Evolutionary conservation across 2,888 invertebrate genomes (phyloP).

Genomic region (Labia minor): DNA sequence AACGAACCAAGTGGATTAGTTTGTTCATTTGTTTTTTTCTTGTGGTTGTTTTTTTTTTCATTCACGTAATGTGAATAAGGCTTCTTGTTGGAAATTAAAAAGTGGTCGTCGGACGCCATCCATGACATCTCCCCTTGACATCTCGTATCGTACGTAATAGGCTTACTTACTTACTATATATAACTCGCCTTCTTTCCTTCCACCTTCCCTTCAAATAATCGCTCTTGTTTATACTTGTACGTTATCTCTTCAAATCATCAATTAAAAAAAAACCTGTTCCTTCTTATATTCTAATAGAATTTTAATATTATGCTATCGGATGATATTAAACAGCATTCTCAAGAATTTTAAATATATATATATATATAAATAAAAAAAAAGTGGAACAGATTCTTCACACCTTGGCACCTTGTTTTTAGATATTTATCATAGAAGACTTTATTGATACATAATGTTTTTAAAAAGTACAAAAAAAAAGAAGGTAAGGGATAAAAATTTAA

Average conservation of each 20-base stretch:
- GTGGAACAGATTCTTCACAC: conserved; percentile 2
- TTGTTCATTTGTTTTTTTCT: no score
- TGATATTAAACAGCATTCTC: background rate
- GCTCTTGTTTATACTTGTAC: background rate
- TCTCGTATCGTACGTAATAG: background rate
- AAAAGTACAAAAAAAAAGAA: background rate
- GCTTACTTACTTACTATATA: background rate
- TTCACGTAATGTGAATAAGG: background rate
- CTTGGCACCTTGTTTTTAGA: background rate
- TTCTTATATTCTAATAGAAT: conserved; percentile 1
- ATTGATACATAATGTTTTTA: background rate
- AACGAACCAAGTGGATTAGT: no score
- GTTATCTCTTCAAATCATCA: conserved; percentile 13
- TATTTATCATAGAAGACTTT: background rate
- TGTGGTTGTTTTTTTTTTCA: no score
- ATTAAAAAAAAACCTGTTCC: conserved; percentile 7
- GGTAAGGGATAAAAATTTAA: no score
- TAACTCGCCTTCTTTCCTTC: background rate
- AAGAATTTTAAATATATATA: background rate
- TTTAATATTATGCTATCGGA: conserved; percentile 1
- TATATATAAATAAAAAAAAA: background rate
- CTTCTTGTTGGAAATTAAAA: background rate
- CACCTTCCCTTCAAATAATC: background rate
- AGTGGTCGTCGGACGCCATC: background rate
- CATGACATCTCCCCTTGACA: background rate